These are phyloP conservation scores for Drosophila birchii DNA, from an alignment of 2,888 invertebrate species.

Conservation along the genomic window DNA sequence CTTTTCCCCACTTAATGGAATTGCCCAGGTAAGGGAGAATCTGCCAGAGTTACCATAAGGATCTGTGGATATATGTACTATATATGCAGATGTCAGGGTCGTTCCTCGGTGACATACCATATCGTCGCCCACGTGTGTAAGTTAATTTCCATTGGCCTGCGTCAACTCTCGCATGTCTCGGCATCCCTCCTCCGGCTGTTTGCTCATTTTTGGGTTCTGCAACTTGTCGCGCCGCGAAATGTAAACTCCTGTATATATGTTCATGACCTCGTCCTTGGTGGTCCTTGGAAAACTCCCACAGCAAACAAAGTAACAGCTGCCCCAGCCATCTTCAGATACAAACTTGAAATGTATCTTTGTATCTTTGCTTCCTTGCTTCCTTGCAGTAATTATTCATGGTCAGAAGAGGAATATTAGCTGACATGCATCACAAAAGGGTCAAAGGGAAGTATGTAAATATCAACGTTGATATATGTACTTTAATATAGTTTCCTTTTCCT, in stretches of 20 bases:
- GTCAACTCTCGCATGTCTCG: conserved; percentile 24
- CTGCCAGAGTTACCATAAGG: conserved; percentile 6
- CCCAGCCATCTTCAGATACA: background rate
- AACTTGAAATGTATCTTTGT: background rate
- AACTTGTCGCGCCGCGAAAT: conserved; percentile 31
- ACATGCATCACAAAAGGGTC: background rate
- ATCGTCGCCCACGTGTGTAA: conserved; percentile 6
- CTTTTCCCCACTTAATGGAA: conserved; percentile 31
- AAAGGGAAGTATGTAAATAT: background rate
- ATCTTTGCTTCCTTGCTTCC: background rate
- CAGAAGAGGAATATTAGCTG: background rate
- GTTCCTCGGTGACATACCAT: conserved; percentile 3
- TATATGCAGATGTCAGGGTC: conserved; percentile 30
- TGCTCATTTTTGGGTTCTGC: conserved; percentile 25
- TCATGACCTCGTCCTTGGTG: conserved; percentile 2
- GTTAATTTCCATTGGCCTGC: conserved; percentile 40
- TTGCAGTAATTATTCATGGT: background rate
- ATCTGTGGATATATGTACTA: background rate
- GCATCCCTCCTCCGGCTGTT: conserved; percentile 11
- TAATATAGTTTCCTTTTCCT: too few species aligned
- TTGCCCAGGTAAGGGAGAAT: conserved; percentile 20
- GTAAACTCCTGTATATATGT: conserved; percentile 14
- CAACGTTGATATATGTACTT: background rate
- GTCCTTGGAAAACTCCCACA: background rate
- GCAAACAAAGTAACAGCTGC: background rate